Percentiles rank a stretch among this genome's conserved stretches.
Conservation (phyloP, 2,888 invertebrate genomes). For the Phymatocera aterrima region DNA sequence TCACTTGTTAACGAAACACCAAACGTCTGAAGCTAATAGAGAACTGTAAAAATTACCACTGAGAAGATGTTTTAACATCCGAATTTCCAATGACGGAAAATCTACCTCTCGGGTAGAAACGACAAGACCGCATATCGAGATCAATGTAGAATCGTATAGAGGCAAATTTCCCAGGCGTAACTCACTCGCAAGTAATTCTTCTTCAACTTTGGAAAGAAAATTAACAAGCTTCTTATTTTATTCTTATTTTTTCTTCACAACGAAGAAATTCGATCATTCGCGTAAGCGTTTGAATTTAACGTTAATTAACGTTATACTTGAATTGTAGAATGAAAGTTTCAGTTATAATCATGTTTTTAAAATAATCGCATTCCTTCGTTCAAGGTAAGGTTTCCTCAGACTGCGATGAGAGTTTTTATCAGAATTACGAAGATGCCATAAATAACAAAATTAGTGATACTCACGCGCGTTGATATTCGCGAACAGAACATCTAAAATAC, state of each 20-base stretch:
- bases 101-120: conserved; percentile 57
- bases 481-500: conserved; percentile 60
- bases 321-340: neutral
- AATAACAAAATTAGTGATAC: neutral
- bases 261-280: neutral
- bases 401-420: neutral
- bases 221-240: neutral
- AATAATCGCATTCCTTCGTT: neutral
- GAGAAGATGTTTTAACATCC: conserved; percentile 66
- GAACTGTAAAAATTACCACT: conserved; percentile 64
- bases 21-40: conserved; percentile 64
- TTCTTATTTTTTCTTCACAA: neutral
- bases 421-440: neutral
- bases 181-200: conserved; percentile 59
- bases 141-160: conserved; percentile 66
- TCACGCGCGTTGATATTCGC: conserved; percentile 52
- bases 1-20: conserved; percentile 67
- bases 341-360: neutral
- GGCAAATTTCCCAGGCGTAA: conserved; percentile 55
- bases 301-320: too few relatives aligned
- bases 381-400: neutral
- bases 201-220: conserved; percentile 56
- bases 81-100: conserved; percentile 59
- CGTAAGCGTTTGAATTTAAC: too few relatives aligned
- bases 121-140: conserved; percentile 58